Conservation (phyloP, 2,113 vertebrate genomes). For the Oncorhynchus clarkii region DNA sequence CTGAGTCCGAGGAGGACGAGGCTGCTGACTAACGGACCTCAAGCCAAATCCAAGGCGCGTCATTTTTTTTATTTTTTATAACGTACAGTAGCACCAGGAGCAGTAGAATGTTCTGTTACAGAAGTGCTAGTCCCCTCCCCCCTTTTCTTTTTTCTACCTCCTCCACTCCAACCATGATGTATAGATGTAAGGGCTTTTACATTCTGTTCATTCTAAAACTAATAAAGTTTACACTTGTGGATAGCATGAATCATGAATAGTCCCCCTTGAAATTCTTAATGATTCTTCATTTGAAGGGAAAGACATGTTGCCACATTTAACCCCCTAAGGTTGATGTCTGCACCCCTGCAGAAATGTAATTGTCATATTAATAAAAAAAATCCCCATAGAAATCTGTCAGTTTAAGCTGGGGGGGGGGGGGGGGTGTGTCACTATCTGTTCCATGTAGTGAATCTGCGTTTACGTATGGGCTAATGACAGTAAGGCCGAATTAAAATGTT, state of each 20-base stretch:
- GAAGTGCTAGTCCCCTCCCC: slow-evolving; percentile 67
- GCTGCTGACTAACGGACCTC: slow-evolving; percentile 83
- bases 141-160: slow-evolving; percentile 83
- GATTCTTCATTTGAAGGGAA: not conserved
- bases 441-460: too few relatives aligned
- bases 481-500: slow-evolving; percentile 13
- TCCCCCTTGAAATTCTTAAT: not conserved
- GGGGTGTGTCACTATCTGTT: too few relatives aligned
- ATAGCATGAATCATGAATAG: slow-evolving; percentile 5
- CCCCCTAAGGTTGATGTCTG: too few relatives aligned
- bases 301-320: not conserved
- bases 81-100: slow-evolving; percentile 68
- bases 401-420: too few relatives aligned
- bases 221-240: slow-evolving; percentile 30
- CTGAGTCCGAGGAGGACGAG: slow-evolving; percentile 94
- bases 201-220: slow-evolving; percentile 35
- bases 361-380: not conserved
- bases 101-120: slow-evolving; percentile 72
- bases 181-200: slow-evolving; percentile 60
- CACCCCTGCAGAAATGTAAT: too few relatives aligned
- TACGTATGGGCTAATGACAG: too few relatives aligned
- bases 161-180: slow-evolving; percentile 50
- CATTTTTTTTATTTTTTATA: slow-evolving; percentile 62
- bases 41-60: slow-evolving; percentile 42
- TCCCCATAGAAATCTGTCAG: too few relatives aligned